These are phyloP conservation scores for Rhagologus leucostigma DNA, from an alignment of 2,113 vertebrate species.

Conservation along the genomic window DNA sequence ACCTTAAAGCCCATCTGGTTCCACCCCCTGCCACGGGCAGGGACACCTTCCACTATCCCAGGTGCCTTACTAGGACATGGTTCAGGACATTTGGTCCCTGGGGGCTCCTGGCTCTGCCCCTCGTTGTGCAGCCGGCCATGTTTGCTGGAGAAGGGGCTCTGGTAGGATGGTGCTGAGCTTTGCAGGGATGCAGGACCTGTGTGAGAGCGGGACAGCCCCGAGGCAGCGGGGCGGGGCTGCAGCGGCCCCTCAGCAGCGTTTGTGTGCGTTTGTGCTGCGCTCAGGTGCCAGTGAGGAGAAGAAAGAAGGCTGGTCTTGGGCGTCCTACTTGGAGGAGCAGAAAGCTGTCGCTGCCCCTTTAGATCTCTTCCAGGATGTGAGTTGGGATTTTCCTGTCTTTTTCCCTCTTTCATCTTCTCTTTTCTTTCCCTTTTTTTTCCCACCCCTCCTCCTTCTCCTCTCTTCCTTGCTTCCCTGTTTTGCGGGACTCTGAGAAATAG, in stretches of 20 bases:
- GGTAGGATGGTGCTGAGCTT: background rate
- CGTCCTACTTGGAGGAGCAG: slow-evolving; percentile 87
- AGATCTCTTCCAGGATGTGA: slow-evolving; percentile 93
- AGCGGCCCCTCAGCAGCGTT: background rate
- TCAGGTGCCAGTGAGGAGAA: slow-evolving; percentile 79
- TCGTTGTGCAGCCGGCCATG: accelerated
- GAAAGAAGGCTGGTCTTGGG: slow-evolving; percentile 91
- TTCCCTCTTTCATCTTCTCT: slow-evolving; percentile 38
- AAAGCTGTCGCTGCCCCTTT: slow-evolving; percentile 87
- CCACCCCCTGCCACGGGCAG: background rate
- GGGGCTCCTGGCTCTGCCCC: background rate
- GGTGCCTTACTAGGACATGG: background rate
- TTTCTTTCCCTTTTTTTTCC: slow-evolving; percentile 9
- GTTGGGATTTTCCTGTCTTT: slow-evolving; percentile 64
- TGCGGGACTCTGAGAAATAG: background rate
- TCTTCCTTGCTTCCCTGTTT: background rate
- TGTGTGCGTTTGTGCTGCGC: slow-evolving; percentile 59
- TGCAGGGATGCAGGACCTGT: background rate
- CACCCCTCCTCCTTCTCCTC: background rate
- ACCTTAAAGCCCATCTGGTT: background rate
- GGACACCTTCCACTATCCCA: background rate
- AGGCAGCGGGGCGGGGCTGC: background rate
- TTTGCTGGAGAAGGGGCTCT: background rate
- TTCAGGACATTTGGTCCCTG: background rate
- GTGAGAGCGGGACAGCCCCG: background rate